These are phyloP conservation scores for Agonopterix subpropinquella DNA, from an alignment of 2,888 invertebrate genomes.

Conservation along the genomic window DNA sequence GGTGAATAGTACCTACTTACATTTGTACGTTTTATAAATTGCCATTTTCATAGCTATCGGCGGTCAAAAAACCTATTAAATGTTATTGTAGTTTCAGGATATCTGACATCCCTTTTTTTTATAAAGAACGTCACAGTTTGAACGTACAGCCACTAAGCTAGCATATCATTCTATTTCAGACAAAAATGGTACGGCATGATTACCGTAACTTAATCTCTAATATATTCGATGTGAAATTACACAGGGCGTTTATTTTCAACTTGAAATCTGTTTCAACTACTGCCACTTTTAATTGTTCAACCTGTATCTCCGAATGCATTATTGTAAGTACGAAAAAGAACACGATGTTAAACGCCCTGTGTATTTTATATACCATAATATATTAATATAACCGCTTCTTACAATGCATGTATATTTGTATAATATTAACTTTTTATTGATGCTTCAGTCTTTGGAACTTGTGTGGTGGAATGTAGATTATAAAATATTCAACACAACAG, in stretches of 20 bases:
- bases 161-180: too few species aligned
- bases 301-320: constrained; percentile 6
- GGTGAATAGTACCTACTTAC: too few species aligned
- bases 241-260: background rate
- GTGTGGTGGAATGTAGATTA: constrained; percentile 31
- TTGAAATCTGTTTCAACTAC: too few species aligned
- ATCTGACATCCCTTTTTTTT: too few species aligned
- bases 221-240: background rate
- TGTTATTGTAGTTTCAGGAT: too few species aligned
- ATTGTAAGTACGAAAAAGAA: constrained; percentile 14
- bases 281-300: background rate
- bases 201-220: background rate
- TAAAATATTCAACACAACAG: constrained; percentile 12
- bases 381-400: background rate
- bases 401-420: background rate
- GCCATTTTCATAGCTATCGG: too few species aligned
- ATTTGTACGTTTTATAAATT: too few species aligned
- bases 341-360: background rate
- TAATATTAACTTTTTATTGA: constrained; percentile 5
- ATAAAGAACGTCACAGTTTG: too few species aligned
- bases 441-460: constrained; percentile 41
- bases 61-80: too few species aligned
- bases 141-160: too few species aligned
- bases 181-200: background rate
- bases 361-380: background rate